phyloP scores from a whole-genome alignment of 2,113 vertebrate genomes.

The Rostratula benghalensis region DNA sequence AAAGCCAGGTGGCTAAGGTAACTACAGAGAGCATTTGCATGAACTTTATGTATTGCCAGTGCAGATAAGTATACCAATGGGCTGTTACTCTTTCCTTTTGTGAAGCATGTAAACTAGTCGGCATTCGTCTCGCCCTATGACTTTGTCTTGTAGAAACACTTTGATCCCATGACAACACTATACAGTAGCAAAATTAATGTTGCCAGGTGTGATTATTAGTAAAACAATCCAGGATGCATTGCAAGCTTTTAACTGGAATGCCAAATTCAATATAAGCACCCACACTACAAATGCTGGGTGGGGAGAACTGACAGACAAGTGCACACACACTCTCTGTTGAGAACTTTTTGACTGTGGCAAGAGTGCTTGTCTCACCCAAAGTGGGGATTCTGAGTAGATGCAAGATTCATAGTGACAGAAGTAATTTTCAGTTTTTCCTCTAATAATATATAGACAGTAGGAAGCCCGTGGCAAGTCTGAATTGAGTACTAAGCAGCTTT shows the following conservation, averaged over 20 bases:
- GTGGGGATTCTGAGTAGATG: not conserved
- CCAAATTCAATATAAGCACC: not conserved
- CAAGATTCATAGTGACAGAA: not conserved
- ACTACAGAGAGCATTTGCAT: not conserved
- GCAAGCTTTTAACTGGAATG: not conserved
- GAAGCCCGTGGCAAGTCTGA: constrained; percentile 35
- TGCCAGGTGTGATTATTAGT: constrained; percentile 15
- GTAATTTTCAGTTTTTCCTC: constrained; percentile 7
- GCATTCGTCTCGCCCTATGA: not conserved
- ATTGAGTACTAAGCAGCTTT: constrained; percentile 38
- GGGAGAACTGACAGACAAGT: not conserved
- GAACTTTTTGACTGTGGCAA: not conserved
- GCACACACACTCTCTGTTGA: not conserved
- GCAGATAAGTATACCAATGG: not conserved
- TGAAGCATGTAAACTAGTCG: not conserved
- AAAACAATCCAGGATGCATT: not conserved
- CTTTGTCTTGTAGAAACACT: not conserved
- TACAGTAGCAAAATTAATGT: constrained; percentile 12
- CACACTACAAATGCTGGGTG: not conserved
- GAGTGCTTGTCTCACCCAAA: not conserved
- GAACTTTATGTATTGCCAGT: not conserved
- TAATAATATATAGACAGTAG: not conserved
- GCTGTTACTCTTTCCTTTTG: not conserved
- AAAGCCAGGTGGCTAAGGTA: not conserved
- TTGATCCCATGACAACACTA: not conserved